A percentile compares a stretch with the other conserved stretches of the same genome.
Evolutionary conservation across 2,888 invertebrate genomes (phyloP).

Genomic region (Fragum sueziense): DNA sequence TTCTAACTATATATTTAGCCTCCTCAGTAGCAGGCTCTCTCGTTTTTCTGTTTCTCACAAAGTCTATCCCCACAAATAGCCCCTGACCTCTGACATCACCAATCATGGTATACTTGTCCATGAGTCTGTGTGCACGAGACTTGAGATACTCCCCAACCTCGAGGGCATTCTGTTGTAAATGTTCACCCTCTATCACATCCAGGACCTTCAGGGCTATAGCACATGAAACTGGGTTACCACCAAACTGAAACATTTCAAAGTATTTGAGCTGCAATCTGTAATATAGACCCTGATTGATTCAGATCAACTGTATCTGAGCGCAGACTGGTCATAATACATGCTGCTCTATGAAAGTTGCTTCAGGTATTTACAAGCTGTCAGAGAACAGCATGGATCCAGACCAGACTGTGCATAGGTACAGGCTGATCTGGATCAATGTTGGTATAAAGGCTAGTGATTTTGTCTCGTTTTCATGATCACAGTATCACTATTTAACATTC

Average conservation of each 20-base stretch:
- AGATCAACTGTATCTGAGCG: too few species aligned
- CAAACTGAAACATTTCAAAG: slow-evolving; percentile 92
- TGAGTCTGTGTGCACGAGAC: slow-evolving; percentile 86
- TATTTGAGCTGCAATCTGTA: too few species aligned
- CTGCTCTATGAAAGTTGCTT: too few species aligned
- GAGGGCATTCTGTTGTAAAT: slow-evolving; percentile 91
- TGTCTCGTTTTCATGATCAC: too few species aligned
- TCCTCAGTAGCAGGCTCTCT: slow-evolving; percentile 92
- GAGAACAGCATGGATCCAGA: too few species aligned
- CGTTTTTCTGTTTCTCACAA: slow-evolving; percentile 90
- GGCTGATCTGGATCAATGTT: too few species aligned
- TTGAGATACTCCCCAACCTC: slow-evolving; percentile 92
- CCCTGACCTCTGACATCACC: slow-evolving; percentile 91
- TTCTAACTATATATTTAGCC: slow-evolving; percentile 84
- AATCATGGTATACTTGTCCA: slow-evolving; percentile 89
- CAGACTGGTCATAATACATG: too few species aligned
- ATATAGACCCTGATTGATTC: too few species aligned
- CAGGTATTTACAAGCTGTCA: too few species aligned
- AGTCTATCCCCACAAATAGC: slow-evolving; percentile 96
- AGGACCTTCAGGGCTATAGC: slow-evolving; percentile 97
- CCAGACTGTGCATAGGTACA: too few species aligned
- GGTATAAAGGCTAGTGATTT: too few species aligned
- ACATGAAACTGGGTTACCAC: slow-evolving; percentile 99
- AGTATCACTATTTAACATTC: too few species aligned
- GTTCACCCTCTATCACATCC: slow-evolving; percentile 94